Percentiles rank a stretch among this genome's conserved stretches.
phyloP scores from a whole-genome alignment of 2,888 invertebrate genomes.

The Arge pagana region DNA sequence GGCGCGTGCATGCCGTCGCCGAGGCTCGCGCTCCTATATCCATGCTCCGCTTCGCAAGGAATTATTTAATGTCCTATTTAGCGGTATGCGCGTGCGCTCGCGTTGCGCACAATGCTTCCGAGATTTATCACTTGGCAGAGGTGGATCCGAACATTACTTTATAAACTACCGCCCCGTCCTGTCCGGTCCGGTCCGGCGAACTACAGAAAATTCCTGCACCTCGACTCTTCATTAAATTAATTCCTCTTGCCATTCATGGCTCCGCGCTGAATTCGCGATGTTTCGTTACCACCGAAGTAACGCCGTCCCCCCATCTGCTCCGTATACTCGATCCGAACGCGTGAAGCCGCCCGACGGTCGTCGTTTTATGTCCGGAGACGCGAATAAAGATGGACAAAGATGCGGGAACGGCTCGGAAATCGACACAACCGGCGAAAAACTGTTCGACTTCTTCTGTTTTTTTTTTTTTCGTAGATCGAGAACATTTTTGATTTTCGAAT shows the following conservation, averaged over 20 bases:
- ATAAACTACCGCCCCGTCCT: slow-evolving; percentile 21
- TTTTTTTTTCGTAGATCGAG: too few relatives aligned
- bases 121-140: slow-evolving; percentile 28
- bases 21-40: slow-evolving; percentile 4
- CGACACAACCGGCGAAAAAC: too few relatives aligned
- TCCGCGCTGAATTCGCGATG: slow-evolving; percentile 2
- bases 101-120: slow-evolving; percentile 22
- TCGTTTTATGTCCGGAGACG: not conserved
- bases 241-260: slow-evolving; percentile 20
- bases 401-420: not conserved
- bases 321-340: not conserved
- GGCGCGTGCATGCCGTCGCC: not conserved
- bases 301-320: not conserved
- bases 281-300: not conserved
- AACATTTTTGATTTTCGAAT: too few relatives aligned
- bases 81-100: too few relatives aligned
- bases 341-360: not conserved
- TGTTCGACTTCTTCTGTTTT: too few relatives aligned
- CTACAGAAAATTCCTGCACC: slow-evolving; percentile 23
- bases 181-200: slow-evolving; percentile 20
- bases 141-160: slow-evolving; percentile 22
- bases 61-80: slow-evolving; percentile 31
- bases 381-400: not conserved
- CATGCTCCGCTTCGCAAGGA: slow-evolving; percentile 18
- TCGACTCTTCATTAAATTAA: slow-evolving; percentile 24